Evolutionary conservation across 2,797 vertebrate genomes (phyloP), one percentile per base, ranked within the genome.

Genomic region (Myotis pilosus): DNA sequence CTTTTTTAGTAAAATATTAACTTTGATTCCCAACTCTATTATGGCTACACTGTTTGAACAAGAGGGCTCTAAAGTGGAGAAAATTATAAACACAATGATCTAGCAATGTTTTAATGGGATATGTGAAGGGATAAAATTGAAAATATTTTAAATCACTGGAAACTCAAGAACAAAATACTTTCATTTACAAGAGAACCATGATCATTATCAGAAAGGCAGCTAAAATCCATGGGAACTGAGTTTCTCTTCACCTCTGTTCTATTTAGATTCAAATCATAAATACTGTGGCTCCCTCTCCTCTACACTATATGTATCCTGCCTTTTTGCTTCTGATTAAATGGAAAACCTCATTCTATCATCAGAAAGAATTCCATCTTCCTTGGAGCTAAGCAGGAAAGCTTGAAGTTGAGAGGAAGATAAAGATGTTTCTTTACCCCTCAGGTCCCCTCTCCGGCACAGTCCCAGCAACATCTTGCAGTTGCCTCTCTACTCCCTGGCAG

Each of bases 101-200:
- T 94, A 62, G 36, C n/a, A 87, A 85, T 57, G 6, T 78, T 30
- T 49, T 76, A 57, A 69, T 38, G 28, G 16, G 5, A 49, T 75
- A 22, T 30, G 75, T 62, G 64, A 89, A 87, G 30, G 23, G 64
- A 82, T 53, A 89, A 94, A 75, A 93, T 25, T 30, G 60, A 96
- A 94, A 94, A 79, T 66, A 79, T 69, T 23, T 62, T 84, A 83
- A 90, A 81, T 85, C 51, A 8, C n/a, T 80, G 8, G 23, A 81
- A 47, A 89, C 6, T 12, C 16, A 44, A 62, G 12, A 74, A 47
- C 16, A 89, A 64, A 89, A 92, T n/a, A 33, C 10, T 92, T 91
- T 64, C 12, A 53, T 38, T 89, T 69, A 60, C 5, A 79, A 83
- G 47, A 75, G 30, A 93, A 53, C 44, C 25, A 78, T 78, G 44